These are phyloP conservation scores for Halyomorpha halys DNA, from an alignment of 1,140 invertebrate genomes.

Conservation along the genomic window DNA sequence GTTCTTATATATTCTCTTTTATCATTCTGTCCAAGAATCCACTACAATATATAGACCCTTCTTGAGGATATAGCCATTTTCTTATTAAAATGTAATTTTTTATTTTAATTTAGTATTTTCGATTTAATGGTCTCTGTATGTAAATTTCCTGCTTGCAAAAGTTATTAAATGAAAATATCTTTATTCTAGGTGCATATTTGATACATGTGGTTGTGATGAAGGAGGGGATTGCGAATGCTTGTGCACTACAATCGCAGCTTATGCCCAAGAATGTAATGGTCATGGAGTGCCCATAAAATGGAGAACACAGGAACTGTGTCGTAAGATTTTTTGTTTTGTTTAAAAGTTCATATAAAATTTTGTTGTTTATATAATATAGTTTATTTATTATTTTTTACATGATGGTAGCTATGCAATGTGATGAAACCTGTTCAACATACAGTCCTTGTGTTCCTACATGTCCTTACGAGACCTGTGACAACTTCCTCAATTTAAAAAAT, in stretches of 20 bases:
- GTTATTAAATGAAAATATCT: not conserved
- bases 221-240: conserved; percentile 84
- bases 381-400: no score
- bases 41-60: not conserved
- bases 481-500: conserved; percentile 36
- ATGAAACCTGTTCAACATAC: conserved; percentile 64
- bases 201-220: conserved; percentile 76
- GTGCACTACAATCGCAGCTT: conserved; percentile 75
- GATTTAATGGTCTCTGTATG: no score
- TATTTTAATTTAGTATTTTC: no score
- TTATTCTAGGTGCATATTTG: conserved; percentile 53
- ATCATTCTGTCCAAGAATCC: not conserved
- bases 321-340: conserved; percentile 38
- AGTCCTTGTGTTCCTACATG: conserved; percentile 71
- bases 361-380: no score
- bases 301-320: conserved; percentile 69
- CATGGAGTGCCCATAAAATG: conserved; percentile 63
- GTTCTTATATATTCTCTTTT: not conserved
- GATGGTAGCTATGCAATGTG: conserved; percentile 70
- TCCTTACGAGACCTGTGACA: conserved; percentile 72
- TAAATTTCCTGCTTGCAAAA: no score
- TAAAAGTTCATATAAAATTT: not conserved
- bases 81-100: not conserved
- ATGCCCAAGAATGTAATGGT: conserved; percentile 67
- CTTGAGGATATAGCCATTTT: not conserved